phyloP scores from a whole-genome alignment of 2,888 invertebrate species.

The Hoplodrina ambigua region DNA sequence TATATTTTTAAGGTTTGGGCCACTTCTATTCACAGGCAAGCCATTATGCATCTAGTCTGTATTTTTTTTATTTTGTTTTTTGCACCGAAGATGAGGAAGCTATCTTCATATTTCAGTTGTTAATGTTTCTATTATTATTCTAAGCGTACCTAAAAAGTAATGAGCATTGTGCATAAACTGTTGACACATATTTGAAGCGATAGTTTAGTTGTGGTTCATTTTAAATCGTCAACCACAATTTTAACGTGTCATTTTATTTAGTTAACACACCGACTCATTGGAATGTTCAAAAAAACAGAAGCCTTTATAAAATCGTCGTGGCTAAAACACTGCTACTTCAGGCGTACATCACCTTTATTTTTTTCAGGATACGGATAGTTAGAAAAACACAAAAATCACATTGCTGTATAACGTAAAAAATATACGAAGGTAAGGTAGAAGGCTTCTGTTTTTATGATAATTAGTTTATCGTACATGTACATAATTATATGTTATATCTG shows the following conservation, averaged over 20 bases:
- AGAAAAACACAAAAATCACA: constrained; percentile 87
- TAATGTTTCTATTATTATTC: constrained; percentile 18
- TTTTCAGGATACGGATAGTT: constrained; percentile 86
- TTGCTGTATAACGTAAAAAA: constrained; percentile 84
- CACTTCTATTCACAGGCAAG: constrained; percentile 40
- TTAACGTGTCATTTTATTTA: constrained; percentile 39
- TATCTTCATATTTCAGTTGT: constrained; percentile 8
- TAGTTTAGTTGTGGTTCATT: constrained; percentile 27
- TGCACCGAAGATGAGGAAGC: neutral
- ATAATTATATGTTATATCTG: constrained; percentile 61
- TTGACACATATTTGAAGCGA: constrained; percentile 13
- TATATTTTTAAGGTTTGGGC: constrained; percentile 28
- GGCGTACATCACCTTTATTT: constrained; percentile 67
- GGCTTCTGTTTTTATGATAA: constrained; percentile 83
- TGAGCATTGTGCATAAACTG: constrained; percentile 35
- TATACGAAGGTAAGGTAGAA: constrained; percentile 74
- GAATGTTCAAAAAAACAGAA: constrained; percentile 73
- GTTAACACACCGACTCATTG: constrained; percentile 43
- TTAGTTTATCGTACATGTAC: constrained; percentile 58
- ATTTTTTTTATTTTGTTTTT: constrained; percentile 21
- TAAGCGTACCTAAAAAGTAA: constrained; percentile 24
- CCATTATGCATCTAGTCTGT: constrained; percentile 62
- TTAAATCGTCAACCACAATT: constrained; percentile 23
- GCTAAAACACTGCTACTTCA: constrained; percentile 22
- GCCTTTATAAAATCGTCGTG: constrained; percentile 60